Evolutionary conservation across 2,888 invertebrate species (phyloP), one percentile per base, ranked within the genome.

Genomic region (Cosmopolites sordidus): DNA sequence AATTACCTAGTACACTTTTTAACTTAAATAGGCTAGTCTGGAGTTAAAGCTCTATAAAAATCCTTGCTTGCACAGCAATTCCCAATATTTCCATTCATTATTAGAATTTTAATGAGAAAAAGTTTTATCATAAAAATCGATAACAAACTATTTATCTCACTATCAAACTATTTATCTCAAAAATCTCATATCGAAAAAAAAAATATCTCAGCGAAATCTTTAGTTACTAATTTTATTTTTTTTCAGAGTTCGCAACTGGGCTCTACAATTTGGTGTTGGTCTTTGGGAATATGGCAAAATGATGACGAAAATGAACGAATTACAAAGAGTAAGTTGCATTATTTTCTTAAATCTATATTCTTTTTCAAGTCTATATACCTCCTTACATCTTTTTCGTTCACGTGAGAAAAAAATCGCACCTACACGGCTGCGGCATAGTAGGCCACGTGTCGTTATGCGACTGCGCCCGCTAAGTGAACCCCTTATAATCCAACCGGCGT

Each of bases 201-300:
- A n/a, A n/a, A n/a, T n/a, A n/a, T n/a, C n/a, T n/a, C n/a, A n/a
- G n/a, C n/a, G n/a, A n/a, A n/a, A n/a, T n/a, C n/a, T n/a, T n/a
- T n/a, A n/a, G n/a, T n/a, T n/a, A n/a, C n/a, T n/a, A n/a, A n/a
- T n/a, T n/a, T n/a, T n/a, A n/a, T 43, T 12, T 43, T 43, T 69
- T 85, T 84, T 54, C 83, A 92, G 92, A 80, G 91, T 92, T 62
- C 88, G 89, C 75, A 92, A 92, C 74, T 92, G 92, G 92, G 92
- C 92, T 61, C 76, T 92, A 60, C 89, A 90, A 76, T 92, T 92
- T 70, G 92, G 92, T 64, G 89, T 90, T 61, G 90, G 91, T 76
- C 78, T 92, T 61, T 92, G 91, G 91, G 89, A 90, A 75, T 91
- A 89, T 67, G 90, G 91, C 58, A 81, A 86, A 69, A 87, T 89